A percentile compares a stretch with the other conserved stretches of the same genome.
phyloP scores from a whole-genome alignment of 2,113 vertebrate genomes.

The Euleptes europaea region DNA sequence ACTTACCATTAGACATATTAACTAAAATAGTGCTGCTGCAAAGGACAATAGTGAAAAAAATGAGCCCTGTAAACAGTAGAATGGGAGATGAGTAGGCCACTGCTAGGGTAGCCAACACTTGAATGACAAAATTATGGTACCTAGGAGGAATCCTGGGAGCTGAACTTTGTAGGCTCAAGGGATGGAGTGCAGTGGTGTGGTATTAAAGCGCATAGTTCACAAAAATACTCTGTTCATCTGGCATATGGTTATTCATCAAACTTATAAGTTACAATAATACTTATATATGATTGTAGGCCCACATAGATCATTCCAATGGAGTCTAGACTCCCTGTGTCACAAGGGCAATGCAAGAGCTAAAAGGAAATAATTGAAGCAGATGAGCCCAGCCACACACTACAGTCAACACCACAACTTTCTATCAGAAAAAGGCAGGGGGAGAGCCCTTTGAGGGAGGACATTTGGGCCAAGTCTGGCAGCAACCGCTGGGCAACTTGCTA shows the following conservation, averaged over 20 bases:
- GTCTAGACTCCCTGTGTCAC: neutral
- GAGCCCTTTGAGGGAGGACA: too few species aligned
- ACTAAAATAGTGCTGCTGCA: neutral
- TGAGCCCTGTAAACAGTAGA: neutral
- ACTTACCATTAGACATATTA: neutral
- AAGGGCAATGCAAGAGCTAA: neutral
- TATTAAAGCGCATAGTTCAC: neutral
- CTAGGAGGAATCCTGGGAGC: neutral
- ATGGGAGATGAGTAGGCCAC: neutral
- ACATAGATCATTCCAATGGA: neutral
- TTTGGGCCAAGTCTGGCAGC: too few species aligned
- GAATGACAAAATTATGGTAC: neutral
- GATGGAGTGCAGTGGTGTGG: too few species aligned
- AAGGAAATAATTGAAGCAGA: neutral
- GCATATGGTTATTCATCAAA: neutral
- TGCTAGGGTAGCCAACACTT: neutral
- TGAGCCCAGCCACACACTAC: neutral
- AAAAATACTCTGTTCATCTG: neutral
- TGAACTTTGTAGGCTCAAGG: too few species aligned
- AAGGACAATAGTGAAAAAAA: neutral
- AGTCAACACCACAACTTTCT: too few species aligned
- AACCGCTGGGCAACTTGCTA: too few species aligned
- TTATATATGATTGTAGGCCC: neutral
- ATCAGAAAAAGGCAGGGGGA: too few species aligned
- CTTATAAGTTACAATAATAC: neutral